Percentiles rank a stretch among this genome's conserved stretches.
phyloP scores from a whole-genome alignment of 2,888 invertebrate genomes.

The Thera britannica region DNA sequence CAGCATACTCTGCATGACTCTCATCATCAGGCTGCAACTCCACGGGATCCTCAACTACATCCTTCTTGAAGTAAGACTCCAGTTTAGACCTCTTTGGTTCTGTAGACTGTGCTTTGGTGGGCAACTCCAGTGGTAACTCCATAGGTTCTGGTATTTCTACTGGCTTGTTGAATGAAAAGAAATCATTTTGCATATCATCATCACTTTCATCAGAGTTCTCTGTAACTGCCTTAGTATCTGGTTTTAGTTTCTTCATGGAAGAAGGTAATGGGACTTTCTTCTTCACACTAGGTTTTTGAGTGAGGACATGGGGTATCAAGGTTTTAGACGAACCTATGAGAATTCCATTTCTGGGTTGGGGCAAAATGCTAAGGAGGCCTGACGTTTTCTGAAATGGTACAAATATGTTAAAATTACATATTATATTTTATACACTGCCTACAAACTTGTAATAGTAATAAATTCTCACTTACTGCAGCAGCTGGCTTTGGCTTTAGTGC shows the following conservation, averaged over 20 bases:
- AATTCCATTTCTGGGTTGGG: constrained; percentile 85
- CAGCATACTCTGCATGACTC: constrained; percentile 35
- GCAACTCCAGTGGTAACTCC: constrained; percentile 62
- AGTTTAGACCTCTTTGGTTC: constrained; percentile 55
- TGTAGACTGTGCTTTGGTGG: constrained; percentile 29
- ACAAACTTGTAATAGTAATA: not conserved
- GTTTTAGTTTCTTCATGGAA: constrained; percentile 54
- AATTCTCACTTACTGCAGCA: constrained; percentile 74
- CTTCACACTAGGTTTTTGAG: constrained; percentile 63
- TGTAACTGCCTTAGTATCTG: constrained; percentile 48
- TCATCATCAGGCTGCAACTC: constrained; percentile 44
- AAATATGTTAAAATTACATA: not conserved
- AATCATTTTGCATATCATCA: constrained; percentile 81
- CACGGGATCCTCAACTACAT: constrained; percentile 45
- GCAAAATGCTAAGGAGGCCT: constrained; percentile 88
- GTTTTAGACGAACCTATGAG: constrained; percentile 59
- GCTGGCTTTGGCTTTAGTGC: constrained; percentile 71
- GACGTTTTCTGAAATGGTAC: constrained; percentile 82
- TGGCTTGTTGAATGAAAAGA: constrained; percentile 82
- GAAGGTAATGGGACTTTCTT: constrained; percentile 54
- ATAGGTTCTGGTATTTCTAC: constrained; percentile 66
- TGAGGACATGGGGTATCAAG: constrained; percentile 76
- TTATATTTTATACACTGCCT: too few relatives aligned
- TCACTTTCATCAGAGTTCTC: constrained; percentile 78
- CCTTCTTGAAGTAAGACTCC: constrained; percentile 72